These are phyloP conservation scores for Herpailurus yagouaroundi DNA, from an alignment of 2,113 vertebrate species.

Conservation along the genomic window DNA sequence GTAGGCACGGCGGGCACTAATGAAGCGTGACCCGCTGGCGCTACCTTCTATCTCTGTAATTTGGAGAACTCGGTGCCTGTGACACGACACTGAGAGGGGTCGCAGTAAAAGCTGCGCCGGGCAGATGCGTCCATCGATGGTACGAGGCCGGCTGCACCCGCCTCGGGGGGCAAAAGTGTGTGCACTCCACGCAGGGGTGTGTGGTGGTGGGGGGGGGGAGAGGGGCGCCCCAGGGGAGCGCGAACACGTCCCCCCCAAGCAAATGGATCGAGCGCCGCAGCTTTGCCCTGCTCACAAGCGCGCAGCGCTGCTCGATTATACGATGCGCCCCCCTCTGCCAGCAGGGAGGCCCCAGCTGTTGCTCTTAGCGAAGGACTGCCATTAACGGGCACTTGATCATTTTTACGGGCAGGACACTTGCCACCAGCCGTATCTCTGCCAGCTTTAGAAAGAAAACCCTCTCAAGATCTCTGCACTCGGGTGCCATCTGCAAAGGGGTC, in stretches of 20 bases:
- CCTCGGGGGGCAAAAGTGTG: not conserved
- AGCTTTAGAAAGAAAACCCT: slow-evolving; percentile 53
- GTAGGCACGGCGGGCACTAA: not conserved
- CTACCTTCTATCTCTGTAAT: not conserved
- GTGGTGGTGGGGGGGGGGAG: not conserved
- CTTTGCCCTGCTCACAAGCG: not conserved
- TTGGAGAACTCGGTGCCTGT: not conserved
- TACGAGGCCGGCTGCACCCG: not conserved
- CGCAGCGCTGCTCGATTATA: slow-evolving; percentile 43
- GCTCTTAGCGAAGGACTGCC: slow-evolving; percentile 52
- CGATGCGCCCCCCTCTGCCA: slow-evolving; percentile 35
- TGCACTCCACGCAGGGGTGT: accelerated
- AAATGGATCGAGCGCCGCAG: not conserved
- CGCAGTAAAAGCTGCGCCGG: not conserved
- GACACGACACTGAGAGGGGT: not conserved
- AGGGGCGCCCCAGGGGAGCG: not conserved
- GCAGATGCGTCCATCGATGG: not conserved
- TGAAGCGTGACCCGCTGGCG: not conserved
- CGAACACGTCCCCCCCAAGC: not conserved
- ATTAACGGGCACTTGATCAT: slow-evolving; percentile 63
- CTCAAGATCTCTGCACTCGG: slow-evolving; percentile 44
- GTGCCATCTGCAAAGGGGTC: slow-evolving; percentile 49
- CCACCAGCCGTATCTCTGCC: slow-evolving; percentile 44
- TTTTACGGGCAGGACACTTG: slow-evolving; percentile 63
- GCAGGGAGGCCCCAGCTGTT: slow-evolving; percentile 63